Base-by-base conservation (phyloP, 1,140 invertebrate species). In the Colletes gigas region DNA sequence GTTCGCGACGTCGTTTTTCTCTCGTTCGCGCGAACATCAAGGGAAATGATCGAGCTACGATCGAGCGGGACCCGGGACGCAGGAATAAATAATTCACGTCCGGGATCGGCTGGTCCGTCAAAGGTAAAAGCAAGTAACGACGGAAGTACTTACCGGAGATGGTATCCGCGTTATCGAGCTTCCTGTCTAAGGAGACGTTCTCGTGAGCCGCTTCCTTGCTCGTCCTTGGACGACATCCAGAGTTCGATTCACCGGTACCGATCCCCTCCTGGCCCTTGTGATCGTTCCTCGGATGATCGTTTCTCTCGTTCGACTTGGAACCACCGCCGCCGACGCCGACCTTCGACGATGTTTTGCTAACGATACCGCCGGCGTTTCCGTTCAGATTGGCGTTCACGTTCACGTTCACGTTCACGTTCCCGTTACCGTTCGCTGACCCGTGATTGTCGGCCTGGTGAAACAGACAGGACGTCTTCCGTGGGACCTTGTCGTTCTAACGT, bases 111-210 rank as follows among this genome's bases (percentile, higher is more conserved):
- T 54, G 66, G 30, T 62, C 63, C 87, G 81, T 85, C 83, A 81
- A 79, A 88, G 87, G 78, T 80, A 75, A 74, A 85, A 75, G 79
- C 81, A 59, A 88, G 76, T 83, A 88, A 87, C 69, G 78, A 79
- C 78, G 81, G 78, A 83, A 77, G 65, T 86, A 92, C 91, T 91
- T 78, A 92, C 91, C 90, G 83, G 90, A 89, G 79, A 90, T 89
- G 85, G 83, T 81, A 85, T 91, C 90, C 83, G 86, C 84, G 81
- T 83, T 82, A 88, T 92, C 91, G 85, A 88, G 86, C 82, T 92
- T 91, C 83, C 88, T 90, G 69, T 92, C 91, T 71, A 79, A 76
- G 76, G 72, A 83, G 82, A 76, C 84, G 60, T 81, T 88, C 79
- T 92, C 89, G 67, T 92, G 89, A 75, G 76, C 84, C 19, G 83